Base-by-base conservation (phyloP, 2,797 vertebrate species). In the Micropoecilia bifurca region DNA sequence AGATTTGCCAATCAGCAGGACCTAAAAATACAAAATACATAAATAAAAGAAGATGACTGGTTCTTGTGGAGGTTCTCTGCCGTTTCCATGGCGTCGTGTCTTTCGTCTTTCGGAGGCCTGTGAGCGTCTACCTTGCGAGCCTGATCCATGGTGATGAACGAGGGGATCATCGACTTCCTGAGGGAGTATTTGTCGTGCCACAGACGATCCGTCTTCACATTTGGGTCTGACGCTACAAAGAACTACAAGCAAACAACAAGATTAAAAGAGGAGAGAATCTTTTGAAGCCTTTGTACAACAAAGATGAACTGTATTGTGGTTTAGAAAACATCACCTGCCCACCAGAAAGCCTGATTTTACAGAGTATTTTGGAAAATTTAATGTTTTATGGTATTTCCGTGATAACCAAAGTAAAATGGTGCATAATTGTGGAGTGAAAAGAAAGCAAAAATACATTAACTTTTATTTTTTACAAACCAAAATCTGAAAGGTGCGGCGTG, bases 151-250 rank as follows among this genome's bases (percentile, higher is more conserved):
- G 97, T 98, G 86, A 99, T 97, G 91, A 99, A 99, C 0, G 99
- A 97, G 1, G 99, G 99, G 82, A 99, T 98, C 99, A 99, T 99
- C 0, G 98, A 98, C 87, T 97, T 99, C 92, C 99, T 96, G 91
- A 99, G 92, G n/a, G 97, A 97, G 79, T 99, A 99, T 83, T 99
- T 99, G 93, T 99, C 98, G 41, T 99, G 98, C 98, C 99, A 99
- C 78, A 99, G 95, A 1, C 98, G 95, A 90, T 99, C 99, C 0
- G 98, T 96, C 95, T 99, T 99, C 71, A 99, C 97, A 1, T 98
- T 96, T 43, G 99, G 98, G 92, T 99, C 98, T 2, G 99, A 99
- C 2, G 99, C 98, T 85, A 99, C 99, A 85, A 99, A 99, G 89
- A 99, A 99, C 98, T 99, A 76, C 63, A 88, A 16, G 74, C 36